These are phyloP conservation scores for Xenotilapia caudafasciata DNA, from an alignment of 2,113 vertebrate species.

Conservation along the genomic window DNA sequence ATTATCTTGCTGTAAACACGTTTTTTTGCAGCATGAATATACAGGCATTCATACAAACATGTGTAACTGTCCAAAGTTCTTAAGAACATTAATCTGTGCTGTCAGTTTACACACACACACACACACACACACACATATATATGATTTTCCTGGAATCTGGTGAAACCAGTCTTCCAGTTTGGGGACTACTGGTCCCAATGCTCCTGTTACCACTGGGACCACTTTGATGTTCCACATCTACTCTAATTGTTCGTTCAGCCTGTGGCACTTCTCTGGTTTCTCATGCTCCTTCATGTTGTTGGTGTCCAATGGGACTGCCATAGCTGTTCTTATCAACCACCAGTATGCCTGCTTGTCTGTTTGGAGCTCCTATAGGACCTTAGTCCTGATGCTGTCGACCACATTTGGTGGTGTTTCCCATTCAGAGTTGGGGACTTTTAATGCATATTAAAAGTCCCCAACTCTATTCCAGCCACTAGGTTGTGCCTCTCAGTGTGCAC, in stretches of 20 bases:
- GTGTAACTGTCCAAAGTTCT: background rate
- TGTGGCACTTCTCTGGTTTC: background rate
- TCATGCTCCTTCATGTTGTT: background rate
- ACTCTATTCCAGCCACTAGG: background rate
- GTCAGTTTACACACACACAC: background rate
- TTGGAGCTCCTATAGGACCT: background rate
- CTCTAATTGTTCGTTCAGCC: background rate
- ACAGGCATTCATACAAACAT: background rate
- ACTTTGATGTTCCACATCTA: background rate
- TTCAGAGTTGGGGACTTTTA: background rate
- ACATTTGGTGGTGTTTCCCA: background rate
- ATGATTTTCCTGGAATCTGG: background rate
- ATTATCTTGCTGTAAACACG: slow-evolving; percentile 14
- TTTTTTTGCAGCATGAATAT: background rate
- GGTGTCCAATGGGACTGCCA: background rate
- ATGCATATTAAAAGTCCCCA: no score
- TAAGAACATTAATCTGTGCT: background rate
- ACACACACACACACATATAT: accelerated
- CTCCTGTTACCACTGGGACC: background rate
- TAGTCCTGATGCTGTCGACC: background rate
- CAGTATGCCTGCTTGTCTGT: background rate
- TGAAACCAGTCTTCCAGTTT: background rate
- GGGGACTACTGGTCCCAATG: background rate
- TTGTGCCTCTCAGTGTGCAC: background rate
- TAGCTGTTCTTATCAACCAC: background rate